Percentiles rank a stretch among this genome's conserved stretches.
phyloP scores from a whole-genome alignment of 2,113 vertebrate species.

The Sylvilagus bachmani region DNA sequence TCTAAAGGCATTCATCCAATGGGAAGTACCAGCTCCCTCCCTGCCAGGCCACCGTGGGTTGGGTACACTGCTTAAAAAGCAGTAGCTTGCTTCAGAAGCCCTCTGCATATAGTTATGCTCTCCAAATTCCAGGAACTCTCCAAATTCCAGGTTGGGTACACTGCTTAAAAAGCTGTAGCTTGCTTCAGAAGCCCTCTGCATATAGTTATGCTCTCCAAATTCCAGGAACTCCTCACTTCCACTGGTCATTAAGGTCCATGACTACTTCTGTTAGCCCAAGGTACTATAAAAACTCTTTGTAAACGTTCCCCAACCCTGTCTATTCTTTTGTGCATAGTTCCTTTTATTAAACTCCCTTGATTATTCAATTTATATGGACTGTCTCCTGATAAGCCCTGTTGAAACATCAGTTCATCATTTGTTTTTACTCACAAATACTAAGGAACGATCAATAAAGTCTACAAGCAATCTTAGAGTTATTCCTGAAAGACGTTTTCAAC shows the following conservation, averaged over 20 bases:
- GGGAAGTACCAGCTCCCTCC: not conserved
- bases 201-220: not conserved
- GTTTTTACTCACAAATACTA: conserved; percentile 26
- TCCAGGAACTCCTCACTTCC: not conserved
- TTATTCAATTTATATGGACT: not conserved
- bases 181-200: not conserved
- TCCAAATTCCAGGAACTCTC: not conserved
- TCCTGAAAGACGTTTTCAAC: conserved; percentile 25
- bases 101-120: not conserved
- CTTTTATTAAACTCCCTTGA: conserved; percentile 17
- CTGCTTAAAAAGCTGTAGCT: not conserved
- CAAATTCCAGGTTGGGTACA: not conserved
- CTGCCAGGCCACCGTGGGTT: not conserved
- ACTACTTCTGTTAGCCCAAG: not conserved
- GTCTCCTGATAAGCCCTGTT: conserved; percentile 24
- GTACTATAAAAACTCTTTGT: not conserved
- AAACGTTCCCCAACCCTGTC: not conserved
- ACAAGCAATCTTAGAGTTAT: not conserved
- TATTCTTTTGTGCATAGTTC: conserved; percentile 1
- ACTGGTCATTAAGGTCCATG: not conserved
- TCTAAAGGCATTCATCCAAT: not conserved
- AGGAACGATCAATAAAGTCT: conserved; percentile 43
- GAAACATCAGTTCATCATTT: not conserved
- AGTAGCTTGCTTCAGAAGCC: not conserved
- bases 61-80: not conserved